phyloP scores from a whole-genome alignment of 2,113 vertebrate genomes.

The Delphinapterus leucas region DNA sequence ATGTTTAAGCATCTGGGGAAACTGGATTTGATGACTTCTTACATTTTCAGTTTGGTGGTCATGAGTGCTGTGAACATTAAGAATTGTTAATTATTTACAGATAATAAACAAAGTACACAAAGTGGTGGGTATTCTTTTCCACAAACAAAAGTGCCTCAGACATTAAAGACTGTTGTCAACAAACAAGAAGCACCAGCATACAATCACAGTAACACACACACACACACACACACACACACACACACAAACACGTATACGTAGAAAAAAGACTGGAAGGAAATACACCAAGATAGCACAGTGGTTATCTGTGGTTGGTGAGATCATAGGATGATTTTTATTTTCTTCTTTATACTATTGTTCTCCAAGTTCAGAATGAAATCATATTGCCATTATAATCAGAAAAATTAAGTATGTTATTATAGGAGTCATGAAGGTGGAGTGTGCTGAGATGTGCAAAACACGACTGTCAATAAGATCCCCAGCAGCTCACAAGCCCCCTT shows the following conservation, averaged over 20 bases:
- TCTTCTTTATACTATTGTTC: neutral
- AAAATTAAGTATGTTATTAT: neutral
- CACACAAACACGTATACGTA: neutral
- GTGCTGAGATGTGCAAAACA: neutral
- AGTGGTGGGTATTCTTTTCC: neutral
- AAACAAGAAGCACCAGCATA: neutral
- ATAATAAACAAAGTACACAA: neutral
- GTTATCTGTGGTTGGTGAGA: neutral
- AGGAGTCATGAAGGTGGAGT: neutral
- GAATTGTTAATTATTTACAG: neutral
- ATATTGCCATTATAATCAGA: neutral
- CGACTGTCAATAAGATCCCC: neutral
- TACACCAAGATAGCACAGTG: neutral
- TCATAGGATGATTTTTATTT: neutral
- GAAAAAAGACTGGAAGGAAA: neutral
- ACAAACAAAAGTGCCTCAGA: neutral
- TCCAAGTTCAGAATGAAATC: neutral
- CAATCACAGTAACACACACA: neutral
- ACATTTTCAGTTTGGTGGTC: neutral
- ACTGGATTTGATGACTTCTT: neutral
- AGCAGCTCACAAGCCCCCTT: neutral
- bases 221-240: neutral
- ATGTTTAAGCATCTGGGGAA: neutral
- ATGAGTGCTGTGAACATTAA: neutral
- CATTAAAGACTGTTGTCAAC: neutral